A percentile compares a stretch with the other conserved stretches of the same genome.
Evolutionary conservation across 1,140 invertebrate genomes (phyloP).

Genomic region (Monochamus saltuarius): DNA sequence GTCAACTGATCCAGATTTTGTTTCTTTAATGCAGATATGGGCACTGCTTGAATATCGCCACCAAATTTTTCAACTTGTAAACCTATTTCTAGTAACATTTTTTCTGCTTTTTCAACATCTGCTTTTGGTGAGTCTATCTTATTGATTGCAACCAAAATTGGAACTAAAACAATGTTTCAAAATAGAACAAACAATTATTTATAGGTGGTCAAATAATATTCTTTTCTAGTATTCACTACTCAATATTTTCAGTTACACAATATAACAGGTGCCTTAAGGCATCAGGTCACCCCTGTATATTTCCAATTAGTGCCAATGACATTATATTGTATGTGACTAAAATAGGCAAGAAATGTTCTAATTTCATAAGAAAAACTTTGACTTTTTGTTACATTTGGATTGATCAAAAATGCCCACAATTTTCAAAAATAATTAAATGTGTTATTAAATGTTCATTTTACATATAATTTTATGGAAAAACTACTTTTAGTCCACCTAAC

Average conservation of each 20-base stretch:
- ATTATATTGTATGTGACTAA: too few relatives aligned
- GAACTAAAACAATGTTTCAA: slow-evolving; percentile 64
- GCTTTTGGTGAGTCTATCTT: slow-evolving; percentile 94
- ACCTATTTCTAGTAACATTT: slow-evolving; percentile 73
- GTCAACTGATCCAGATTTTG: slow-evolving; percentile 78
- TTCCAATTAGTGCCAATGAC: too few relatives aligned
- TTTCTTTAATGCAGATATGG: slow-evolving; percentile 86
- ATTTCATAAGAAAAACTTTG: too few relatives aligned
- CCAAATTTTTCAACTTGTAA: slow-evolving; percentile 86
- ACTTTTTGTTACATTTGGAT: too few relatives aligned
- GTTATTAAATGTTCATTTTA: too few relatives aligned
- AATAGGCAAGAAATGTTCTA: too few relatives aligned
- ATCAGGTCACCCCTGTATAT: too few relatives aligned
- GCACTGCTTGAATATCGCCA: slow-evolving; percentile 89
- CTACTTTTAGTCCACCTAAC: too few relatives aligned
- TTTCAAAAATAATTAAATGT: too few relatives aligned
- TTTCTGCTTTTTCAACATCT: slow-evolving; percentile 76
- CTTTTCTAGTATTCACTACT: neutral
- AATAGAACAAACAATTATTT: neutral
- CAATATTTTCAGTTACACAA: neutral
- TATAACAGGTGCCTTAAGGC: neutral
- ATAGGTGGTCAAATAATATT: neutral
- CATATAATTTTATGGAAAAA: too few relatives aligned
- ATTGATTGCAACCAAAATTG: slow-evolving; percentile 97
- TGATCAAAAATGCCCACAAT: too few relatives aligned